phyloP scores from a whole-genome alignment of 1,140 invertebrate genomes.

The Argopecten irradians region DNA sequence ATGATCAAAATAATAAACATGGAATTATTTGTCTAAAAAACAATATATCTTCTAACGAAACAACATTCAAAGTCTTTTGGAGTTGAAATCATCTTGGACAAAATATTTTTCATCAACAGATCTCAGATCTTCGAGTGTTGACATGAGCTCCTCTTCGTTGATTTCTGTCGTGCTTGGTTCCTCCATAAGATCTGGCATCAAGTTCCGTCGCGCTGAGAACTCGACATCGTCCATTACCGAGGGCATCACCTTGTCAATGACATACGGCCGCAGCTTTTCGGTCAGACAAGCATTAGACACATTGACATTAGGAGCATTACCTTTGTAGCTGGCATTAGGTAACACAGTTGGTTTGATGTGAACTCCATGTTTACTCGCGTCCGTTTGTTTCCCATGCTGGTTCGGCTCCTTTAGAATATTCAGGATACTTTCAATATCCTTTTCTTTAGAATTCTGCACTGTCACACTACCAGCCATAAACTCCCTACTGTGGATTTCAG shows the following conservation, averaged over 20 bases:
- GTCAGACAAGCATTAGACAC: neutral
- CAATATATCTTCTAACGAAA: no score
- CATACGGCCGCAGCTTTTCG: neutral
- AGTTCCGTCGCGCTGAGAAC: constrained; percentile 38
- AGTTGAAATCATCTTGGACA: constrained; percentile 40
- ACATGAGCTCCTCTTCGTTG: constrained; percentile 43
- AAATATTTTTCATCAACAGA: constrained; percentile 51
- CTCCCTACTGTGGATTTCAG: neutral
- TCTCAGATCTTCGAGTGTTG: constrained; percentile 49
- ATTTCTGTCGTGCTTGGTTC: constrained; percentile 27
- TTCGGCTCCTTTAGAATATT: constrained; percentile 29
- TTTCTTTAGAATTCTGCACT: neutral
- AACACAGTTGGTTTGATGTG: constrained; percentile 2
- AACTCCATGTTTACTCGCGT: neutral
- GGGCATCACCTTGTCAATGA: neutral
- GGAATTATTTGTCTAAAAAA: no score
- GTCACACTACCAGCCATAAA: neutral
- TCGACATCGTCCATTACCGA: constrained; percentile 3
- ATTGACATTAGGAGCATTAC: constrained; percentile 34
- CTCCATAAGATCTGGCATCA: constrained; percentile 30
- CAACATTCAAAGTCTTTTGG: neutral
- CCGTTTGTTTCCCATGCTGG: neutral
- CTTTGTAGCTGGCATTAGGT: constrained; percentile 38
- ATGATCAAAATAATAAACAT: no score
- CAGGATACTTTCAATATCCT: constrained; percentile 25